Conservation (phyloP, 2,113 vertebrate species). For the Dasyprocta punctata region DNA sequence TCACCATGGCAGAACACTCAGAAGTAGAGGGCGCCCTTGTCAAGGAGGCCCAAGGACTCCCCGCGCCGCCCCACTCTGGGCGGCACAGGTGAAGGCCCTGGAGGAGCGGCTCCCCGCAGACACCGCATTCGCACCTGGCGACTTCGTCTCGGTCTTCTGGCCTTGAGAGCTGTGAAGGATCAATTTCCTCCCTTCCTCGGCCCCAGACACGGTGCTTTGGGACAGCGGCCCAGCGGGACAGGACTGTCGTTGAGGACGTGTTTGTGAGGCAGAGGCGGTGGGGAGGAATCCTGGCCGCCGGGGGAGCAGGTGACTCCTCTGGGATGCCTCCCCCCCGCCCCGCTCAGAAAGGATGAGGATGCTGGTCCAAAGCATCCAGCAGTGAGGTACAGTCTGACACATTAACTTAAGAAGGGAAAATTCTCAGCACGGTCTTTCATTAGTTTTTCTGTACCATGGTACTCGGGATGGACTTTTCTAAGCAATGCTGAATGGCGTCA, state of each 20-base stretch:
- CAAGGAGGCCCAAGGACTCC: not conserved
- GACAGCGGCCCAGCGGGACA: no score
- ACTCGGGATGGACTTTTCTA: not conserved
- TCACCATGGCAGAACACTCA: not conserved
- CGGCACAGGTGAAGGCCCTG: accelerated
- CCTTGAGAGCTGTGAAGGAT: no score
- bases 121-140: no score
- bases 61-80: no score
- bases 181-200: no score
- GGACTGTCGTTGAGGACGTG: no score
- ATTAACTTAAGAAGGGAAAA: not conserved
- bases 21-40: not conserved
- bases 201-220: no score
- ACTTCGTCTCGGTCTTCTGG: no score
- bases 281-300: not conserved
- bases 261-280: not conserved
- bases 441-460: not conserved
- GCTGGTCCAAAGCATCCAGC: no score
- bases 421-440: no score
- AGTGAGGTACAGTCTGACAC: not conserved
- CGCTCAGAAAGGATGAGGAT: not conserved
- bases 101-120: not conserved
- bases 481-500: not conserved
- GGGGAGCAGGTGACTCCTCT: accelerated
- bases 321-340: not conserved